Base-by-base conservation (phyloP, 1,140 invertebrate species). In the Pseudomyrmex gracilis region DNA sequence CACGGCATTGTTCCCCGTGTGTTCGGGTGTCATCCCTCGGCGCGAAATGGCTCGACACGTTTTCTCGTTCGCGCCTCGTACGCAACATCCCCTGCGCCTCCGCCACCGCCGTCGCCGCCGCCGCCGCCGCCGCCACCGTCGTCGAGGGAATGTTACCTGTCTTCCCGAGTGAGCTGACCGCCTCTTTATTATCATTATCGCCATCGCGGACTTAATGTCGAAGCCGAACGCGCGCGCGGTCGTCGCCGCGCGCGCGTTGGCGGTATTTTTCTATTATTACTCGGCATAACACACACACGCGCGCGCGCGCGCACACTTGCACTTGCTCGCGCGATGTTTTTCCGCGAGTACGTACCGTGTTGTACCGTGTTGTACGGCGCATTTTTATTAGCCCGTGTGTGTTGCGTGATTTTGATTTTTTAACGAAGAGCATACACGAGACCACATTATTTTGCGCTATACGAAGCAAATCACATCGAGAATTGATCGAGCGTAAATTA, bases 121-220 rank as follows among this genome's bases (percentile, higher is more conserved):
- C 24, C 24, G 24, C 24, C 24, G 24, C 24, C 24, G 24, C 2
- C 24, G 24, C 2, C 34, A 5, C 1, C 34, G 34, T 34, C 34
- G 34, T 34, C 5, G 34, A 34, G 34, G 24, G 51, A 57, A 53
- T 61, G 51, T 68, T 70, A 70, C 76, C 76, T 78, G 64, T 78
- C 76, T 78, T 78, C 34, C 76, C 34, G 34, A 34, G 34, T 34
- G 76, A 78, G 76, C 63, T 78, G 20, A 64, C 76, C 64, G 64
- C n/a, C 70, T 76, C 85, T 87, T 88, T 88, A 82, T 88, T 88
- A 88, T 88, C 85, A 87, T 87, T 88, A 88, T 88, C 86, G 74
- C 86, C 82, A 73, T 88, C 85, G 64, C 74, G 58, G 74, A 85
- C 86, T 82, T 82, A 88, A 82, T 77, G 82, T 73, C 85, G 85